phyloP scores from a whole-genome alignment of 2,888 invertebrate genomes.

The Ophion obscuratus region DNA sequence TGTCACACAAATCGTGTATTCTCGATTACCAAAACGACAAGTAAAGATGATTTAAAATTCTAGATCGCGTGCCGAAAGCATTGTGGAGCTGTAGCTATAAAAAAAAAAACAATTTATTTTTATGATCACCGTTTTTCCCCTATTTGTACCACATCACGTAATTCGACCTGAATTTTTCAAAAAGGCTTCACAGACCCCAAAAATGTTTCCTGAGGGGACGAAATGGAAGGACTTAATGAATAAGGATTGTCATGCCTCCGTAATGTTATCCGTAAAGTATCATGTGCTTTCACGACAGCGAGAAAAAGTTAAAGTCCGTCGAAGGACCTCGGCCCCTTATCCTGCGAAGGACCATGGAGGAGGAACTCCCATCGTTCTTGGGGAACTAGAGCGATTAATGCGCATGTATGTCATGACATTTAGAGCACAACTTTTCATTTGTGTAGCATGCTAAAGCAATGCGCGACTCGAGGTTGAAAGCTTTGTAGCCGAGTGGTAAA shows the following conservation, averaged over 20 bases:
- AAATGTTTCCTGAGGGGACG: not conserved
- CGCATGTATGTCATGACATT: not conserved
- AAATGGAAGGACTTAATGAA: not conserved
- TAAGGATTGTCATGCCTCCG: not conserved
- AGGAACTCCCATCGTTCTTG: not conserved
- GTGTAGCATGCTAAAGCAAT: slow-evolving; percentile 3
- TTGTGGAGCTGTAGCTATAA: not conserved
- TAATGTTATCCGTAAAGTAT: not conserved
- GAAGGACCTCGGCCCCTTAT: slow-evolving; percentile 16
- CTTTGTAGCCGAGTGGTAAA: slow-evolving; percentile 6
- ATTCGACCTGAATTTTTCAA: no score
- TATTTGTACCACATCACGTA: not conserved
- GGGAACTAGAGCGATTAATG: slow-evolving; percentile 31
- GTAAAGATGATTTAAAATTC: no score
- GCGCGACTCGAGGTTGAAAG: slow-evolving; percentile 30
- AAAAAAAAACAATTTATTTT: not conserved
- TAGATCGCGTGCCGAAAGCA: no score
- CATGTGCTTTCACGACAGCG: not conserved
- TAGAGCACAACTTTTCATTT: slow-evolving; percentile 15
- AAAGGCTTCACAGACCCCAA: no score
- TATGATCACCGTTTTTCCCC: not conserved
- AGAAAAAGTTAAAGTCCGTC: slow-evolving; percentile 17
- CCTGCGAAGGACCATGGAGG: not conserved
- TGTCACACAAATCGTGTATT: no score
- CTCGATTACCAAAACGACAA: no score